A percentile compares a stretch with the other conserved stretches of the same genome.
phyloP scores from a whole-genome alignment of 2,888 invertebrate species.

The Harpagoxenus sublaevis region DNA sequence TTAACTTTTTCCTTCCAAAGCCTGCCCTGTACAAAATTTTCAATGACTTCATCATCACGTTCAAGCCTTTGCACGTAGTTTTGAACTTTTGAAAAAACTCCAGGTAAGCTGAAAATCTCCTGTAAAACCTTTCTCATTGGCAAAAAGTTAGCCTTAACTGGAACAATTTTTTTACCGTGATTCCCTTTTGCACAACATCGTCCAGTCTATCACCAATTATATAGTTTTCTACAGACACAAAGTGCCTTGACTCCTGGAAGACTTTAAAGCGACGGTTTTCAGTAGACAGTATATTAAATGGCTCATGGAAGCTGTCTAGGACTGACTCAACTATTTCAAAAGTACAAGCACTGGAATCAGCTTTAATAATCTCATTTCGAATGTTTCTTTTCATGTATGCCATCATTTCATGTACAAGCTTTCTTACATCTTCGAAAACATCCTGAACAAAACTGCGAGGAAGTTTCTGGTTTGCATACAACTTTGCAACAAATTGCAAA shows the following conservation, averaged over 20 bases:
- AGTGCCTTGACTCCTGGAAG: not conserved
- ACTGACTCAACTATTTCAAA: too few species aligned
- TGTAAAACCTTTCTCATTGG: constrained; percentile 36
- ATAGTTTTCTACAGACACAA: not conserved
- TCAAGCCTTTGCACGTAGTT: constrained; percentile 24
- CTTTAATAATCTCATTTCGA: constrained; percentile 15
- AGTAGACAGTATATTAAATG: constrained; percentile 38
- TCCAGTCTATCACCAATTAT: constrained; percentile 4
- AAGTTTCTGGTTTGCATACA: constrained; percentile 41
- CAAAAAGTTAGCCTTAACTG: constrained; percentile 42
- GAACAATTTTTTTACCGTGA: constrained; percentile 27
- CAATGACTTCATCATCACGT: not conserved
- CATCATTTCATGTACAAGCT: constrained; percentile 3
- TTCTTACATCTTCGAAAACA: constrained; percentile 32
- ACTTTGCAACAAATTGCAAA: constrained; percentile 23
- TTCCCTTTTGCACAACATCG: constrained; percentile 16
- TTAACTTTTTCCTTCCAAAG: constrained; percentile 46
- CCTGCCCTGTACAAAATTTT: constrained; percentile 47
- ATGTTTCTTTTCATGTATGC: not conserved
- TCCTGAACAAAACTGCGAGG: constrained; percentile 45
- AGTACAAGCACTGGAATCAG: constrained; percentile 4
- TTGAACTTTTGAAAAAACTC: constrained; percentile 14
- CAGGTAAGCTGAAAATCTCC: constrained; percentile 35
- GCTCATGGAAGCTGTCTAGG: constrained; percentile 1
- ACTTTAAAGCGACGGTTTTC: constrained; percentile 43